phyloP scores from a whole-genome alignment of 2,113 vertebrate species.

The Atrichornis clamosus region DNA sequence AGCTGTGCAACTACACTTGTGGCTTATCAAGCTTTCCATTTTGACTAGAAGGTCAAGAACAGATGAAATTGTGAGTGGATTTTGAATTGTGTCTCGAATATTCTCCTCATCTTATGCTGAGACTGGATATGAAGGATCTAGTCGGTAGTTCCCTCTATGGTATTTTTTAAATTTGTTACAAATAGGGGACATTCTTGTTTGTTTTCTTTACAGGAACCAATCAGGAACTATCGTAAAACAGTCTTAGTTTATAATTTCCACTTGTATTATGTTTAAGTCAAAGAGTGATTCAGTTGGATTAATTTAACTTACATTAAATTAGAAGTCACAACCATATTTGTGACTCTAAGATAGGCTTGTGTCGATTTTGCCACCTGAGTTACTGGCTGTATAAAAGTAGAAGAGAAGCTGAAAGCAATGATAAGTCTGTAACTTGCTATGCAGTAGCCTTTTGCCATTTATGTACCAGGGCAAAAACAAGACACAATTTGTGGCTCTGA shows the following conservation, averaged over 20 bases:
- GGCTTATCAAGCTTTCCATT: not conserved
- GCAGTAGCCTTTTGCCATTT: not conserved
- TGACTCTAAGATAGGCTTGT: not conserved
- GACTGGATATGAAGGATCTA: not conserved
- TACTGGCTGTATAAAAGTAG: not conserved
- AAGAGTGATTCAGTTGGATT: not conserved
- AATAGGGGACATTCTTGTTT: not conserved
- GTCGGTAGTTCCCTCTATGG: not conserved
- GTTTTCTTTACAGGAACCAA: not conserved
- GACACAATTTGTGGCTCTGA: not conserved
- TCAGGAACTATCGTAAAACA: not conserved
- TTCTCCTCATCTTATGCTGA: not conserved
- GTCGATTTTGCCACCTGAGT: rapidly evolving
- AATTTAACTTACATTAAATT: not conserved
- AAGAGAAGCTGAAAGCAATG: not conserved
- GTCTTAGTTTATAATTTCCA: not conserved
- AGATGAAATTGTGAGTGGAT: not conserved
- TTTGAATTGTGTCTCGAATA: not conserved
- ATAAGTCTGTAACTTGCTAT: not conserved
- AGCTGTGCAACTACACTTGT: not conserved
- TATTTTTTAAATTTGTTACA: not conserved
- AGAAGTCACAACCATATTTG: not conserved
- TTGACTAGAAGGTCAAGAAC: not conserved
- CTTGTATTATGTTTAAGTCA: not conserved
- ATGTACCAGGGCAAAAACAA: not conserved